Base-by-base conservation (phyloP, 2,888 invertebrate genomes). In the Heliconius ismenius region DNA sequence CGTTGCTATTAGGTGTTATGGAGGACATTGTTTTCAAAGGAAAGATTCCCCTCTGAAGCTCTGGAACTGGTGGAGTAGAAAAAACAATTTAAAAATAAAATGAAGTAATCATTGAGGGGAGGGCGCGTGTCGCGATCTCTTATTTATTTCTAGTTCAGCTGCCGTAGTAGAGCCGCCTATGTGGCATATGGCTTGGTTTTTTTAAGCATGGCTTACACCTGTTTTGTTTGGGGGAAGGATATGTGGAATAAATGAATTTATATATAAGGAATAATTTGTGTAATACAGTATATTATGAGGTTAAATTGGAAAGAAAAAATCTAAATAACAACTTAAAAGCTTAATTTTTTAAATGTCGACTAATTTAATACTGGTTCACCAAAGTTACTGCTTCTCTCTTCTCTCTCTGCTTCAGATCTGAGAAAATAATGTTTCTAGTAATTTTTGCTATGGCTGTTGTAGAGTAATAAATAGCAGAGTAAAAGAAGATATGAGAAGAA, bases 51-150 rank as follows among this genome's bases (percentile, higher is more conserved):
- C 73, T 73, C 63, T 43, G 92, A 91, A 91, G 89, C 87, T 89
- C 11, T 89, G 90, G 90, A 32, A 0, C 32, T 32, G 6, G 32
- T 88, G 91, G 89, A 90, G 86, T 81, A 91, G 92, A 93, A 94
- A 94, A 94, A 93, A 93, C 92, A 92, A 92, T 94, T 93, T 93
- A 93, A 93, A 94, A 94, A 94, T 93, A 94, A 93, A 93, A 93
- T 92, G 92, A 88, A 93, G 91, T 92, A 92, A 92, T 93, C 93
- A 92, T 91, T 90, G 92, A 91, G 89, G 89, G 91, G 91, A 92
- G 92, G 92, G 90, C 79, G 83, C 93, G 93, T 93, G 93, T 90
- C 92, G 86, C 86, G 88, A 87, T 85, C 84, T 89, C 88, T 90
- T 92, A 92, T 92, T 92, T 93, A 92, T 92, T 90, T 88, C 82